phyloP scores from a whole-genome alignment of 2,888 invertebrate species.

The Chromoteleia sp. region DNA sequence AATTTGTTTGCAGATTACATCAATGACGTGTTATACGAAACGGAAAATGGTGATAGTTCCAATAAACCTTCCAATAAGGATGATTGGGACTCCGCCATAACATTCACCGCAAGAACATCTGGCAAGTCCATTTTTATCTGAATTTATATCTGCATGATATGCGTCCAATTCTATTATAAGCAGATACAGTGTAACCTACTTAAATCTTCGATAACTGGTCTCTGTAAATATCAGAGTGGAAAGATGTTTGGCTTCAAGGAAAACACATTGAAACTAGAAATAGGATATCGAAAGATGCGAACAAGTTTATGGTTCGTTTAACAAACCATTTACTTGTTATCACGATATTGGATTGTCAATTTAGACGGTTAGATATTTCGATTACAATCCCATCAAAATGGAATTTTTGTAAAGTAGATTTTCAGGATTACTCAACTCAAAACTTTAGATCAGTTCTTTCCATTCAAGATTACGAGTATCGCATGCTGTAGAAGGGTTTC shows the following conservation, averaged over 20 bases:
- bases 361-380: not conserved
- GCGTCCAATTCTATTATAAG: constrained; percentile 36
- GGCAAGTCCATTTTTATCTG: constrained; percentile 88
- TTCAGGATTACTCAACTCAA: not conserved
- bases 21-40: constrained; percentile 92
- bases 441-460: not conserved
- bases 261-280: constrained; percentile 37
- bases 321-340: constrained; percentile 4
- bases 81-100: constrained; percentile 95
- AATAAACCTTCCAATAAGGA: constrained; percentile 86
- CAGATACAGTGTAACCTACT: constrained; percentile 48
- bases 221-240: constrained; percentile 40
- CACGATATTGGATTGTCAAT: constrained; percentile 16
- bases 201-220: constrained; percentile 34
- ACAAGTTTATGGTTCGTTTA: constrained; percentile 17
- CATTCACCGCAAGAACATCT: constrained; percentile 95
- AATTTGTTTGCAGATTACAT: constrained; percentile 94
- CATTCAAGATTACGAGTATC: constrained; percentile 4
- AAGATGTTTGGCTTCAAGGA: constrained; percentile 46
- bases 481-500: constrained; percentile 23
- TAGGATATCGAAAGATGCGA: constrained; percentile 31
- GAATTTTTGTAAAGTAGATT: not conserved
- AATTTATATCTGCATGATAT: constrained; percentile 12
- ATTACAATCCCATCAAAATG: not conserved
- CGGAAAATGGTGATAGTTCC: constrained; percentile 86